Evolutionary conservation across 2,797 vertebrate genomes (phyloP), one percentile per base, ranked within the genome.

Genomic region (Epinephelus coioides): DNA sequence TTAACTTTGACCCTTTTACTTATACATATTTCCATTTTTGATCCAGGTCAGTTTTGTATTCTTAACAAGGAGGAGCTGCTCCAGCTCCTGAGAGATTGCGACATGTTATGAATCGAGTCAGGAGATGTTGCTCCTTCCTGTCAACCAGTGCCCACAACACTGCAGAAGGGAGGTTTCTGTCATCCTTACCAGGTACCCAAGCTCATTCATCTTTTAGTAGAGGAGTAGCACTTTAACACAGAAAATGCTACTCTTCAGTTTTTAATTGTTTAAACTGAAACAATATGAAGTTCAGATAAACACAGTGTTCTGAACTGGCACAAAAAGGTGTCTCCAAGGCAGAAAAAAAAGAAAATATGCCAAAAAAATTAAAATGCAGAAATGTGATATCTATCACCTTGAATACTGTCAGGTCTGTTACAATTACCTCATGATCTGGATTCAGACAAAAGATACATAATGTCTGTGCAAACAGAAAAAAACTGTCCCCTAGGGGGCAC

Each of bases 401-500:
- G 34, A 2, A 34, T 34, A 8, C 34, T 8, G 34, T 43, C 9
- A 9, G 11, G 40, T 43, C 40, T 10, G 40, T 43, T 60, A 23
- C 40, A 68, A 10, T 65, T 72, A 75, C 47, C 72, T 73, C 55
- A 56, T 56, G 34, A 53, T 61, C 47, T 71, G 61, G 53, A 47
- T 43, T 73, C 44, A 6, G 19, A 69, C 27, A 63, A 25, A 51
- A 54, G 51, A 23, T 51, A 40, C 55, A 62, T 78, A 40, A 53
- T 46, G 51, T 69, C 69, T 70, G 13, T 54, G 27, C 27, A 30
- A 30, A 30, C 5, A 30, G 27, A 30, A 30, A 30, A 6, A 30
- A 30, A 30, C 27, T 30, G 64, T 50, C 79, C 85, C 21, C 76
- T 82, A 88, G 76, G 66, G 71, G 81, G 73, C 76, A 72, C 73